These are phyloP conservation scores for Thrips palmi DNA, from an alignment of 1,140 invertebrate species.

Conservation along the genomic window DNA sequence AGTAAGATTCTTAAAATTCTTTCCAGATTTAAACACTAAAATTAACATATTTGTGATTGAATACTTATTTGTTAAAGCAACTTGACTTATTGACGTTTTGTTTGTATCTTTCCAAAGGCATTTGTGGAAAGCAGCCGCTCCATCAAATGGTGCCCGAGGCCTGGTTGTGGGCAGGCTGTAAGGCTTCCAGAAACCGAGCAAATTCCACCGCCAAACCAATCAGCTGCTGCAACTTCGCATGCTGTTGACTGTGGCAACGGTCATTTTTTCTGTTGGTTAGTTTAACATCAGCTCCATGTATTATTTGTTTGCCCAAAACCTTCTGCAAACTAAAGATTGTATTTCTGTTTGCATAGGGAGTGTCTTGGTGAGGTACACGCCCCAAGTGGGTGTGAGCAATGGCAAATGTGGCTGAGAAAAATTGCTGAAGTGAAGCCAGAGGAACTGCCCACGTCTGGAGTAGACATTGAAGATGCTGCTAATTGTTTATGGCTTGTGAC, in stretches of 20 bases:
- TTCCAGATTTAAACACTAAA: slow-evolving; percentile 1
- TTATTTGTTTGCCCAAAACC: not conserved
- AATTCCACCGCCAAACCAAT: slow-evolving; percentile 16
- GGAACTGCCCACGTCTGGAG: slow-evolving; percentile 33
- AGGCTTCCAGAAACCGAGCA: slow-evolving; percentile 37
- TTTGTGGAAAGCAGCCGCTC: slow-evolving; percentile 54
- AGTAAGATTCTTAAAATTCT: slow-evolving; percentile 21
- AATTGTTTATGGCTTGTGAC: slow-evolving; percentile 54
- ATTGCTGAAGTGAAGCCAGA: slow-evolving; percentile 45
- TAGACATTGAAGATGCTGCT: slow-evolving; percentile 43
- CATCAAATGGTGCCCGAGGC: slow-evolving; percentile 56
- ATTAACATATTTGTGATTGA: not conserved
- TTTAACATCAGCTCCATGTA: not conserved
- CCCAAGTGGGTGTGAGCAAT: slow-evolving; percentile 44
- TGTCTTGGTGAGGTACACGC: slow-evolving; percentile 49
- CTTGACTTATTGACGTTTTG: slow-evolving; percentile 11
- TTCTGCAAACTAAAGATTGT: not conserved
- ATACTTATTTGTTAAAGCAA: slow-evolving; percentile 7
- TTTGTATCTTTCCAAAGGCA: too few species aligned
- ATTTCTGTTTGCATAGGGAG: slow-evolving; percentile 23
- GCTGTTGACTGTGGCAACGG: slow-evolving; percentile 55
- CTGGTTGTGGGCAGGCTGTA: slow-evolving; percentile 48
- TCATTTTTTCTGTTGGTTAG: slow-evolving; percentile 50
- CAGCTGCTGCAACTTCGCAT: slow-evolving; percentile 29
- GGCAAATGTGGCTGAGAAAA: slow-evolving; percentile 43